Evolutionary conservation across 1,140 invertebrate species (phyloP).

Genomic region (Plectus sambesii): DNA sequence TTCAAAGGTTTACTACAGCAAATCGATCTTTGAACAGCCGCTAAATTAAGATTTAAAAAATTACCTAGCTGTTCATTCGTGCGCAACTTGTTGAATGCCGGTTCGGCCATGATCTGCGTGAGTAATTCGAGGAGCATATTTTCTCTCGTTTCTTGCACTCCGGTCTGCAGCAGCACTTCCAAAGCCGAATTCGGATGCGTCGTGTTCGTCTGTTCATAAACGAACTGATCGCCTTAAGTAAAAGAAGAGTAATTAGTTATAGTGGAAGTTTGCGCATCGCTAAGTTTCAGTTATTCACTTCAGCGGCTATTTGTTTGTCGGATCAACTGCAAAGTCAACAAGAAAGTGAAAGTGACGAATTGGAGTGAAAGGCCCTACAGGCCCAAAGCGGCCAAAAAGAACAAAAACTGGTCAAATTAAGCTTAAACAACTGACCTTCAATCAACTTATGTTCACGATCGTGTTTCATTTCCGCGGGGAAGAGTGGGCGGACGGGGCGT

Average conservation of each 20-base stretch:
- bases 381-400: no score
- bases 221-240: slow-evolving; percentile 10
- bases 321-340: no score
- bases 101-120: slow-evolving; percentile 74
- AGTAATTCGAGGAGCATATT: slow-evolving; percentile 77
- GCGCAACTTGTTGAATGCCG: slow-evolving; percentile 75
- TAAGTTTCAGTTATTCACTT: not conserved
- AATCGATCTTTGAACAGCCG: no score
- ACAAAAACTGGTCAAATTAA: no score
- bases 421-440: no score
- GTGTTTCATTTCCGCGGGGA: slow-evolving; percentile 12
- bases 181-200: slow-evolving; percentile 76
- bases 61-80: slow-evolving; percentile 77
- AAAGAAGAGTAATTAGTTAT: slow-evolving; percentile 21
- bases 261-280: not conserved
- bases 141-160: slow-evolving; percentile 61
- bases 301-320: no score
- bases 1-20: not conserved
- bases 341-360: slow-evolving; percentile 4
- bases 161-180: slow-evolving; percentile 74
- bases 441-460: slow-evolving; percentile 17
- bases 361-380: not conserved
- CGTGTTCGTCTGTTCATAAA: slow-evolving; percentile 53
- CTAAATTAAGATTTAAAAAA: slow-evolving; percentile 1
- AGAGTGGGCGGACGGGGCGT: slow-evolving; percentile 13